Percentiles rank a stretch among this genome's conserved stretches.
phyloP scores from a whole-genome alignment of 2,113 vertebrate genomes.

The Malurus melanocephalus region DNA sequence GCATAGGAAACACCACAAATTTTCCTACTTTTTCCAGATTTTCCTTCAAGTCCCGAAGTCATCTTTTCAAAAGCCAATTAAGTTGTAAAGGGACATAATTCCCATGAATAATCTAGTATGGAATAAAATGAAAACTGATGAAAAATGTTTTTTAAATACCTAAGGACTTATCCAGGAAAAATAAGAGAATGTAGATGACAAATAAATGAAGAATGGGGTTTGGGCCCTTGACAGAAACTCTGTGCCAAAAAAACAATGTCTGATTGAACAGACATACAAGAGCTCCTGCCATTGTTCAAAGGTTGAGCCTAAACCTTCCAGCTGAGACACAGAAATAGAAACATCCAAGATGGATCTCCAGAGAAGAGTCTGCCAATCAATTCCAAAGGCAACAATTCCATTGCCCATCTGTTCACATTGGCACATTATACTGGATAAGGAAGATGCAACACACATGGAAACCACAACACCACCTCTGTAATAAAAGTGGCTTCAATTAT shows the following conservation, averaged over 20 bases:
- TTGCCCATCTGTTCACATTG: not conserved
- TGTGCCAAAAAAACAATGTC: not conserved
- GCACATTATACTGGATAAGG: not conserved
- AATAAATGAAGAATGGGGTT: not conserved
- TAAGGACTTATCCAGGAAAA: constrained; percentile 33
- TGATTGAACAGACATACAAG: not conserved
- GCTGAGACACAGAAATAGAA: not conserved
- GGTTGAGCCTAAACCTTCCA: not conserved
- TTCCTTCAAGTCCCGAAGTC: constrained; percentile 18
- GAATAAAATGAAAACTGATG: constrained; percentile 34
- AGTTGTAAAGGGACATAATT: constrained; percentile 65
- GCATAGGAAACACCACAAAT: not conserved
- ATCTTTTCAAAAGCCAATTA: not conserved
- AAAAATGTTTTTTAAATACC: constrained; percentile 28
- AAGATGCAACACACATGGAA: constrained; percentile 7
- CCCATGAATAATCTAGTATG: constrained; percentile 32
- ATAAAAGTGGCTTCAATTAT: not conserved
- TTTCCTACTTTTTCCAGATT: not conserved
- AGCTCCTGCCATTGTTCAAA: constrained; percentile 17
- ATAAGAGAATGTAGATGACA: constrained; percentile 29
- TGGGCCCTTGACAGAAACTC: constrained; percentile 6
- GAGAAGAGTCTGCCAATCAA: constrained; percentile 11
- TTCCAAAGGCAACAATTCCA: constrained; percentile 1
- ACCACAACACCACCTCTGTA: not conserved
- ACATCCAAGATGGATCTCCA: constrained; percentile 4